Evolutionary conservation across 2,797 vertebrate genomes (phyloP).

Genomic region (Sebastes trivittatus): DNA sequence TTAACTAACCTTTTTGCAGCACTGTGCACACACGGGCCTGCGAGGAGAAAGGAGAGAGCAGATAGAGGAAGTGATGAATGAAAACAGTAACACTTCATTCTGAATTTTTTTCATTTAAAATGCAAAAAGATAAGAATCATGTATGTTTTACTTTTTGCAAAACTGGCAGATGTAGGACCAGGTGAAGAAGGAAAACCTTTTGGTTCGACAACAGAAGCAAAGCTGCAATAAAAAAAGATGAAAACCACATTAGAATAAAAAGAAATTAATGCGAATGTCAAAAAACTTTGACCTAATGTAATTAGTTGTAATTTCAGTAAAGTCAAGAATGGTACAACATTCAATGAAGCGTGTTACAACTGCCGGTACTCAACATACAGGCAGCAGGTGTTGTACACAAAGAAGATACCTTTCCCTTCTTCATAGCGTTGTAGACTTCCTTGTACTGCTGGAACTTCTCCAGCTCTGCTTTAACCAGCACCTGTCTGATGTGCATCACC

Average conservation of each 20-base stretch:
- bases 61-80: not conserved
- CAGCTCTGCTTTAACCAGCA: constrained; percentile 97
- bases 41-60: constrained; percentile 6
- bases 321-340: not conserved
- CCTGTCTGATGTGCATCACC: constrained; percentile 99
- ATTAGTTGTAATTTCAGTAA: not conserved
- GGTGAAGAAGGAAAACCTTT: constrained; percentile 97
- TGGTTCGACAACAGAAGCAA: constrained; percentile 97
- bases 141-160: constrained; percentile 91
- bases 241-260: not conserved
- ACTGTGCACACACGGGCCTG: constrained; percentile 98
- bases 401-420: constrained; percentile 95
- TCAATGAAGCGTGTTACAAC: not conserved
- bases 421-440: constrained; percentile 96
- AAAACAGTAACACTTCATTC: not conserved
- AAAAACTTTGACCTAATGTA: not conserved
- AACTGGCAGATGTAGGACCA: constrained; percentile 99
- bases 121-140: not conserved
- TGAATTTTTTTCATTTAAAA: not conserved
- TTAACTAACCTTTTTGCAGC: constrained; percentile 94
- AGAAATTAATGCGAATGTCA: not conserved
- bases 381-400: not conserved
- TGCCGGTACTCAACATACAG: not conserved
- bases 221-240: constrained; percentile 81
- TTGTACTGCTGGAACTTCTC: constrained; percentile 99